Base-by-base conservation (phyloP, 1,140 invertebrate species). In the Drosophila lacteicornis region DNA sequence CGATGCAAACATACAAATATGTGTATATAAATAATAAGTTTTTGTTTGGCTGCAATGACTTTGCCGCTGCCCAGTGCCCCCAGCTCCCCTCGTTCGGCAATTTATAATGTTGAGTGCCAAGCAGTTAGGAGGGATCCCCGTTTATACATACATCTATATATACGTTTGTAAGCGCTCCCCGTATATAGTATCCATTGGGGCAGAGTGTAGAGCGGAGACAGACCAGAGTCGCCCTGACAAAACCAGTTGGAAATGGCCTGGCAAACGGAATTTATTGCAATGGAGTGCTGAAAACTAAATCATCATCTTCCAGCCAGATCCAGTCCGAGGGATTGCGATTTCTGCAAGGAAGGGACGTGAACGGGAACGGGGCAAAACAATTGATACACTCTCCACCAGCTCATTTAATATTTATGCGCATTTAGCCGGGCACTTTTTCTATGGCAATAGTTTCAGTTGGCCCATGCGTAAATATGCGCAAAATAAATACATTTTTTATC, bases 361-460 rank as follows among this genome's bases (percentile, higher is more conserved):
- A 7, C 38, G 6, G 7, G 42, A 19, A 11, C n/a, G 36, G 12
- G 15, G 33, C 40, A 51, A 12, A 56, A 79, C 69, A 80, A 80
- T 80, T 80, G 79, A 80, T 80, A 80, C 69, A 79, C 77, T 76
- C 70, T 73, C 67, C 49, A 79, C 49, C 69, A 79, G 68, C 75
- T 79, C 79, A 80, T 80, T 80, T 80, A 80, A 80, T 80, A 80
- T 80, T 80, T 80, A 80, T 80, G 77, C 79, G 77, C 78, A 80
- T 80, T 80, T 75, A 79, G 78, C 76, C 42, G 62, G 67, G 42
- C 46, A 70, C 66, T 79, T 78, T 79, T 78, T 69, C 55, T 22
- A 53, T 45, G 36, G 57, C 38, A 30, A 69, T 78, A 78, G 71
- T 79, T 79, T 78, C 75, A n/a, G 75, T 71, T 80, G 47, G 61